phyloP scores from a whole-genome alignment of 2,888 invertebrate genomes.

The Orgyia antiqua region DNA sequence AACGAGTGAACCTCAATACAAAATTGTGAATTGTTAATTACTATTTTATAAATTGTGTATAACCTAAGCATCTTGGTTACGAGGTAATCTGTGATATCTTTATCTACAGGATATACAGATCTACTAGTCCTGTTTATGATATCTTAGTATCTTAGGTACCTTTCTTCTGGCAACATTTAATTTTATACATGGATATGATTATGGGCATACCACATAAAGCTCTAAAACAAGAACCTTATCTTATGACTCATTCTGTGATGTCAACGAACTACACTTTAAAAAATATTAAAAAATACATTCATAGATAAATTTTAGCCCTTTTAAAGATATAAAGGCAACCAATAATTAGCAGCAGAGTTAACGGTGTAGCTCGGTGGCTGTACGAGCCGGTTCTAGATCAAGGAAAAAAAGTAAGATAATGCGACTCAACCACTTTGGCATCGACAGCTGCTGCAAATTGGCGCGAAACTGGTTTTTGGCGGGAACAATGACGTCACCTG shows the following conservation, averaged over 20 bases:
- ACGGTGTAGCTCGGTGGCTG: slow-evolving; percentile 64
- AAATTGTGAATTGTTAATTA: no score
- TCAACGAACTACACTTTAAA: slow-evolving; percentile 18
- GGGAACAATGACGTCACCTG: slow-evolving; percentile 66
- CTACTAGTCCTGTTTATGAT: no score
- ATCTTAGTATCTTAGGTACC: no score
- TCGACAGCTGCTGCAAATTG: slow-evolving; percentile 76
- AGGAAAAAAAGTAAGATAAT: slow-evolving; percentile 50
- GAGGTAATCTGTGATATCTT: no score
- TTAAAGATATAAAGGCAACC: slow-evolving; percentile 27
- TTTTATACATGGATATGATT: no score
- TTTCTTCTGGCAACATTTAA: no score
- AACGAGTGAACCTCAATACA: no score
- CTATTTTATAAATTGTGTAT: no score
- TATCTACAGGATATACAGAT: no score
- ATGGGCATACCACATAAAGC: slow-evolving; percentile 19
- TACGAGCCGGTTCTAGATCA: slow-evolving; percentile 42
- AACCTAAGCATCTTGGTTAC: no score
- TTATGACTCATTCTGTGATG: slow-evolving; percentile 22
- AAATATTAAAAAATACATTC: slow-evolving; percentile 9
- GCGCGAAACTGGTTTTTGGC: slow-evolving; percentile 70
- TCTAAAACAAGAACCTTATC: slow-evolving; percentile 31
- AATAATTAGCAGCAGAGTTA: slow-evolving; percentile 45
- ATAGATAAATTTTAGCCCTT: slow-evolving; percentile 17
- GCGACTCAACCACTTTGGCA: slow-evolving; percentile 52